Conservation (phyloP, 2,797 vertebrate species). For the Urosaurus nigricauda region DNA sequence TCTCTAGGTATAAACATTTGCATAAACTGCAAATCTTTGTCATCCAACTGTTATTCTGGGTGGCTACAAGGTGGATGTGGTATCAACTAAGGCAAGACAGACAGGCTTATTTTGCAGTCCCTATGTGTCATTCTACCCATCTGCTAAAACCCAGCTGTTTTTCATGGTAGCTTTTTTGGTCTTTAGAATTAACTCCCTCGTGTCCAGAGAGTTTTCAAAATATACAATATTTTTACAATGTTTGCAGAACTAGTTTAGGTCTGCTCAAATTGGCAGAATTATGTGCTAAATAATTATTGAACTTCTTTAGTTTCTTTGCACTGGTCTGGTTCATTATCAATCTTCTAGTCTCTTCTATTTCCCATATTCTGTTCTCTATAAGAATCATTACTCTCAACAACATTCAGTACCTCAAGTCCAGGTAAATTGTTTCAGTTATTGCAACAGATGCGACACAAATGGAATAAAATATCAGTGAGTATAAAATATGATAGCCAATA, state of each 20-base stretch:
- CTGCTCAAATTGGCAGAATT: neutral
- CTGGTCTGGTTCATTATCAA: neutral
- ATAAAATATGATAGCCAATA: neutral
- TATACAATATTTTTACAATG: neutral
- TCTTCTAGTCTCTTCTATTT: neutral
- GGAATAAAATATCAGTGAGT: neutral
- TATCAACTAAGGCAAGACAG: neutral
- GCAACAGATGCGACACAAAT: neutral
- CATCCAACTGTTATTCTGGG: neutral
- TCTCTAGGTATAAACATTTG: neutral
- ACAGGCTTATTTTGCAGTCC: neutral
- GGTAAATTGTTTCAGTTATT: neutral
- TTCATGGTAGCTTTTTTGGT: neutral
- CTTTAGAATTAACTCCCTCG: neutral
- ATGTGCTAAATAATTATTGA: neutral
- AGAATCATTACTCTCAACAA: neutral
- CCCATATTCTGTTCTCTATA: neutral
- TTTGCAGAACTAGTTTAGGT: neutral
- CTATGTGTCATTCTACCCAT: neutral
- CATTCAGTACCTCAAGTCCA: neutral
- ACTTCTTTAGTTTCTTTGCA: neutral
- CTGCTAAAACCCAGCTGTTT: neutral
- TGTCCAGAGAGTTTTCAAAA: neutral
- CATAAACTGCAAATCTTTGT: neutral
- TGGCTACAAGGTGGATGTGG: neutral